Conservation (phyloP, 53 echinoderm and acorn worm species). For the Patiria pectinifera region DNA sequence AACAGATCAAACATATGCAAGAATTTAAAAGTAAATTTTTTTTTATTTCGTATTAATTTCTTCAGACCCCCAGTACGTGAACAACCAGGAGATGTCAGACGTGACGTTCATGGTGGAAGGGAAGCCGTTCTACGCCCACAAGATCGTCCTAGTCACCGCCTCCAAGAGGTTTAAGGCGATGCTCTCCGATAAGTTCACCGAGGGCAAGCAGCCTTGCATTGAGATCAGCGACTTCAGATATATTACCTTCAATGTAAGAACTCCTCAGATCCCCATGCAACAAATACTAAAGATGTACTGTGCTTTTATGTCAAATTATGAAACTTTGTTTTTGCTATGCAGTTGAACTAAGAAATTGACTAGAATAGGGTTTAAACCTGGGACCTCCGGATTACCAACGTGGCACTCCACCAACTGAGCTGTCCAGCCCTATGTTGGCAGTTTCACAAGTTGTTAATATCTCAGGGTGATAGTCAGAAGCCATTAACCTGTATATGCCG, state of each 20-base stretch:
- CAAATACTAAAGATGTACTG: too few relatives aligned
- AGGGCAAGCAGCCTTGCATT: slow-evolving; percentile 82
- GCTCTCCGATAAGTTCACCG: slow-evolving; percentile 86
- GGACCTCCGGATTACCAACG: too few relatives aligned
- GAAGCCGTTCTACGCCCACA: slow-evolving; percentile 95
- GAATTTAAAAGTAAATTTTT: background rate
- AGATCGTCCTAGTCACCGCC: slow-evolving; percentile 95
- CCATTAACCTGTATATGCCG: too few relatives aligned
- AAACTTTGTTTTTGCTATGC: too few relatives aligned
- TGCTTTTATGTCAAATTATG: too few relatives aligned
- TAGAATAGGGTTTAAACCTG: too few relatives aligned
- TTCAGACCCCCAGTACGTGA: slow-evolving; percentile 92
- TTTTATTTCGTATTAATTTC: background rate
- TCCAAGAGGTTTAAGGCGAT: slow-evolving; percentile 96
- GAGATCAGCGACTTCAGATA: slow-evolving; percentile 95
- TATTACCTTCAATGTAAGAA: slow-evolving; percentile 87
- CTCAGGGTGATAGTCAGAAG: too few relatives aligned
- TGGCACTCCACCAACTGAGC: too few relatives aligned
- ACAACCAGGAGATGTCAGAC: slow-evolving; percentile 98
- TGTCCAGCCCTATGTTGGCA: too few relatives aligned
- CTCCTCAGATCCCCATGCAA: background rate
- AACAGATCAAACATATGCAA: too few relatives aligned
- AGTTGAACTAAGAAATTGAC: too few relatives aligned
- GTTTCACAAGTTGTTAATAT: too few relatives aligned
- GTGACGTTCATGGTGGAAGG: slow-evolving; percentile 98